Base-by-base conservation (phyloP, 2,113 vertebrate genomes). In the Coracopsis vasa region DNA sequence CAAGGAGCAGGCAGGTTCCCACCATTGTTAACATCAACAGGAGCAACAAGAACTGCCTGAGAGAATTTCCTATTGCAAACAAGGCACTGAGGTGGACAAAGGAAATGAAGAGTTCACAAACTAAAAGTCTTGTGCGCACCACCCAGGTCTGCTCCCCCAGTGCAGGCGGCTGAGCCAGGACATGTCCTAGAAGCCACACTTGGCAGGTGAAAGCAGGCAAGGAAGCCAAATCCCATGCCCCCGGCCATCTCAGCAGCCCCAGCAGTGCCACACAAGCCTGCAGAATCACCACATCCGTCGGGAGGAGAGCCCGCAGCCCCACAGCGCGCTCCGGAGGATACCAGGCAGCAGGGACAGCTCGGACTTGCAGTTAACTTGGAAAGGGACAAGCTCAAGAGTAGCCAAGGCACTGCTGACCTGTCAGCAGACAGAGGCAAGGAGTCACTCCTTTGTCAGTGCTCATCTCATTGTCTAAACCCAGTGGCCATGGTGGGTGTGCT, bases 221-320 rank as follows among this genome's bases (percentile, higher is more conserved):
- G 13, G 18, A 84, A 90, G 24, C 12, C 50, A 24, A 79, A 53
- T 20, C 9, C 29, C 1, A 8, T 1, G 37, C 12, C 41, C 39
- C 3, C 6, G 6, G 41, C 24, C 73, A 44, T 9, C 54, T 41
- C 24, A 6, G 45, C 29, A 50, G 39, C n/a, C 45, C 51, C 25
- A 24, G 24, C 44, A 65, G 74, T 7, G 24, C n/a, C 48, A 58
- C 37, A 8, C 23, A 20, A 29, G 21, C 10, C 56, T 27, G 9
- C 25, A 29, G 8, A 23, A 47, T 3, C 7, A 3, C 37, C 28
- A 11, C 0, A 0, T 12, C n/a, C 16, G 4, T 2, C 0, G 10
- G 4, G 42, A 41, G 15, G 9, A 44, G 12, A 50, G 23, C 0
- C 24, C 5, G 2, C 45, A 86, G 45, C 29, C 66, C 56, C 0